Base-by-base conservation (phyloP, 2,888 invertebrate genomes). In the Acleris sparsana region DNA sequence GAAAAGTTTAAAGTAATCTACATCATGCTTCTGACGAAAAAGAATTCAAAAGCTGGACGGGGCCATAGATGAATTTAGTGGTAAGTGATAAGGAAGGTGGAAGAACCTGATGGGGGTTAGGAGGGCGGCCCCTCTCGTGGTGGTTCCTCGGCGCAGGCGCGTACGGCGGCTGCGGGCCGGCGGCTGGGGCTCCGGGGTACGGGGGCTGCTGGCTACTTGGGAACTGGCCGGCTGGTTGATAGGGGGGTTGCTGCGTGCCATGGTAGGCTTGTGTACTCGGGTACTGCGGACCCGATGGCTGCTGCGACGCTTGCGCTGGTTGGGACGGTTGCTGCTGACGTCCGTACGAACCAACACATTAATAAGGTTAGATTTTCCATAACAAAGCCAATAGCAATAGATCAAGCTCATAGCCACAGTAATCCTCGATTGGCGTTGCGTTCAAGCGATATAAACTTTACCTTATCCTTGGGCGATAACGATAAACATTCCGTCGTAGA, bases 291-390 rank as follows among this genome's bases (percentile, higher is more conserved):
- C 87, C 89, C 88, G 90, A 91, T 79, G 80, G 90, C 89, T 84
- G 92, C 87, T 93, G 93, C 88, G 91, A 90, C 87, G 87, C 88
- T 88, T 87, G 91, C 85, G 87, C 86, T 85, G 89, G 90, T 91
- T 92, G 93, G 89, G 91, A 90, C 89, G 91, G 88, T 92, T 92
- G 92, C 92, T 93, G 92, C 92, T 92, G 92, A 92, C 92, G 92
- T 92, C 92, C 92, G 92, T 92, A 92, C 92, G 92, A 87, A 92
- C 92, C 92, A 92, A 92, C 90, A 92, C 92, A 92, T 92, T 92
- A 92, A 92, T 92, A 91, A 92, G 92, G 92, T 92, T 92, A 92
- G 92, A 92, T 92, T 92, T 92, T 92, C 92, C 90, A 88, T 91
- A 83, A 87, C 77, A 80, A 90, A 90, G 88, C 90, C 85, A 87